These are phyloP conservation scores for Scomber colias DNA, from an alignment of 2,113 vertebrate species.

Conservation along the genomic window DNA sequence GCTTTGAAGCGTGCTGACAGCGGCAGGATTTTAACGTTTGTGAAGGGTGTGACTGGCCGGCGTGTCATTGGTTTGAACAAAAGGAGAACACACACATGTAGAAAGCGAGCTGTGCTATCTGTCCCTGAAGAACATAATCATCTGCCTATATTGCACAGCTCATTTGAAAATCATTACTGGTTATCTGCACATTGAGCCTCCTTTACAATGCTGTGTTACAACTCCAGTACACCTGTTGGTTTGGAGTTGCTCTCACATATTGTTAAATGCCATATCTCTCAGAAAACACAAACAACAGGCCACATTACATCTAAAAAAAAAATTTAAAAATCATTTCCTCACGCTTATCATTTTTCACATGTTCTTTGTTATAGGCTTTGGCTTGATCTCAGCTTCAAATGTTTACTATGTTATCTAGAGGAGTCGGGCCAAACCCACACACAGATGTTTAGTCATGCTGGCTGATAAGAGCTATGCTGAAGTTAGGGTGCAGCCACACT, in stretches of 20 bases:
- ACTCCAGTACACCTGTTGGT: too few relatives aligned
- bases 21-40: background rate
- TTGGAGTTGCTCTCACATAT: too few relatives aligned
- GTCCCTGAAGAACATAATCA: background rate
- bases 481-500: background rate
- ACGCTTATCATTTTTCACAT: background rate
- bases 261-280: too few relatives aligned
- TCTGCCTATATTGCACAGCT: background rate
- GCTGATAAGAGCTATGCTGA: background rate
- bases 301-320: background rate
- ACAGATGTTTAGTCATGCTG: background rate
- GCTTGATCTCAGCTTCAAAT: background rate
- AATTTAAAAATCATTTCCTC: background rate
- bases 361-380: background rate
- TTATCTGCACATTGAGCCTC: background rate
- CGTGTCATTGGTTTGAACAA: background rate
- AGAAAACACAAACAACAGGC: background rate
- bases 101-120: background rate
- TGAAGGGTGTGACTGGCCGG: constrained; percentile 15
- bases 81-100: background rate
- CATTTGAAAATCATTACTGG: background rate
- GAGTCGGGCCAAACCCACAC: background rate
- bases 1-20: background rate
- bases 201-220: background rate
- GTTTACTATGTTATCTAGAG: background rate